A percentile compares a stretch with the other conserved stretches of the same genome.
These are phyloP conservation scores for Slavum lentiscoides DNA, from an alignment of 2,888 invertebrate species.

Conservation along the genomic window DNA sequence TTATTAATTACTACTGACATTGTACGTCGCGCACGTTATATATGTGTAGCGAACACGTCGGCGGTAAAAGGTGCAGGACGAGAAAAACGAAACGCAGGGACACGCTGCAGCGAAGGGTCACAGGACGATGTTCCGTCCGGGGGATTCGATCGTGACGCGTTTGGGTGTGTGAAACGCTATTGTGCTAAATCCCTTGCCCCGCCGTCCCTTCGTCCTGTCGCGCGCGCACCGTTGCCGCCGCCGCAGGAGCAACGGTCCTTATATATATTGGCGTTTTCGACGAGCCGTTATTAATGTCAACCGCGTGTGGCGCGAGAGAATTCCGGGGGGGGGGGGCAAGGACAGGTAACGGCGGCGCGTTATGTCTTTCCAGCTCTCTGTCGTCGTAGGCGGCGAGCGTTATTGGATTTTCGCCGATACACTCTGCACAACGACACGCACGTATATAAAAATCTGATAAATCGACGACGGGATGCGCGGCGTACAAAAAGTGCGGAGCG, in stretches of 20 bases:
- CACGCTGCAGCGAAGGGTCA: neutral
- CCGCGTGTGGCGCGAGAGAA: conserved; percentile 17
- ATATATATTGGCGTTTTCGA: conserved; percentile 45
- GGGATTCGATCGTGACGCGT: conserved; percentile 38
- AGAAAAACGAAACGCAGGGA: conserved; percentile 15
- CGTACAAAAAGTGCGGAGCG: no score
- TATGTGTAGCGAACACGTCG: neutral
- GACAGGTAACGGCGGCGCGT: neutral
- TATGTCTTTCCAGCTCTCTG: no score
- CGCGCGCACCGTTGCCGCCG: no score
- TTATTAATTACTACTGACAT: conserved; percentile 40
- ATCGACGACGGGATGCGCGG: no score
- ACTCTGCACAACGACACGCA: neutral
- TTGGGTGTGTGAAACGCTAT: conserved; percentile 10
- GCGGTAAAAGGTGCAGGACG: neutral
- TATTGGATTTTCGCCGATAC: conserved; percentile 39
- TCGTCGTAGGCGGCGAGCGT: neutral
- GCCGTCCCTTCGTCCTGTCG: neutral
- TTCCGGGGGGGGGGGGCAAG: neutral
- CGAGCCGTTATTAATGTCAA: conserved; percentile 48
- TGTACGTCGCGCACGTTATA: neutral
- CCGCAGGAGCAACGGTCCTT: no score
- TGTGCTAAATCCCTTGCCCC: conserved; percentile 11
- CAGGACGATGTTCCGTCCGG: conserved; percentile 16
- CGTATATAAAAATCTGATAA: neutral